Evolutionary conservation across 2,888 invertebrate species (phyloP).

Genomic region (Linnaemya tessellans): DNA sequence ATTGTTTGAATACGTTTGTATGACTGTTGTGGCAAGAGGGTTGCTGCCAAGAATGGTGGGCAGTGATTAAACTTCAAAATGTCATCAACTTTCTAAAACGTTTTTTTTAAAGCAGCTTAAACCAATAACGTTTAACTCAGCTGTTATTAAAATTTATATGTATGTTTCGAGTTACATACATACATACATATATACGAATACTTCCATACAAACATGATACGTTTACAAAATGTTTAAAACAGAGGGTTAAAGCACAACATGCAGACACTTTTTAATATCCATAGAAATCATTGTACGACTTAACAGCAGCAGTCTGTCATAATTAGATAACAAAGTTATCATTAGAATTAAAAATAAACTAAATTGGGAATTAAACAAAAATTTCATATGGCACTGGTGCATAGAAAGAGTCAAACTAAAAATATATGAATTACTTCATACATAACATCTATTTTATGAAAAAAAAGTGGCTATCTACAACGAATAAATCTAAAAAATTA

Average conservation of each 20-base stretch:
- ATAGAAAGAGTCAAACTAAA: no score
- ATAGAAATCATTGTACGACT: no score
- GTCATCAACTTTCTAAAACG: background rate
- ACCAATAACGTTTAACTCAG: background rate
- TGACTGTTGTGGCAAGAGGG: background rate
- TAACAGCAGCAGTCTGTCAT: background rate
- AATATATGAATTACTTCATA: no score
- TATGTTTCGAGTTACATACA: background rate
- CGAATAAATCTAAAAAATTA: no score
- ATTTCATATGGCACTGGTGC: background rate
- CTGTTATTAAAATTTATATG: background rate
- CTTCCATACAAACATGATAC: no score
- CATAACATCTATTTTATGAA: background rate
- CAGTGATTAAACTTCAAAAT: constrained; percentile 29
- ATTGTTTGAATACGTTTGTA: background rate
- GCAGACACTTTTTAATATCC: no score
- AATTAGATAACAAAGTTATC: background rate
- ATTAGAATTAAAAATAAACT: background rate
- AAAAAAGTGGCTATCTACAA: no score
- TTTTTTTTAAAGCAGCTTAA: background rate
- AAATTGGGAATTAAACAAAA: background rate
- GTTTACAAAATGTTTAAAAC: background rate
- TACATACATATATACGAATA: no score
- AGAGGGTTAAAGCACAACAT: background rate
- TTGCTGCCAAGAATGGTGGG: background rate